Base-by-base conservation (phyloP, 2,888 invertebrate genomes). In the Hedychridium roseum region DNA sequence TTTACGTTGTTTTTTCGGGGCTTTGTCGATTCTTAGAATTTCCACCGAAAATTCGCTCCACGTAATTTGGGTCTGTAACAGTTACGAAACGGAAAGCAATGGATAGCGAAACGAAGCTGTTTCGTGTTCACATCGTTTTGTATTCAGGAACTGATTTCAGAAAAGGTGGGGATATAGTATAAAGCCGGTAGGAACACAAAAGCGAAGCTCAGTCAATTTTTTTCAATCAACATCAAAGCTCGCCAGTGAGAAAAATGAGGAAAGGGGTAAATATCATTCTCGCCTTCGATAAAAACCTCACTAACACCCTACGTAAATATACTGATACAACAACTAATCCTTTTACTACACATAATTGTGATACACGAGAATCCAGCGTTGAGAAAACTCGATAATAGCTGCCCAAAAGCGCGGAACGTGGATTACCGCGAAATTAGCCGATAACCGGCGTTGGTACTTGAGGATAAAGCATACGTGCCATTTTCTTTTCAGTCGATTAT, bases 51-150 rank as follows among this genome's bases (percentile, higher is more conserved):
- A 63, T 55, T 64, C 64, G 5, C 4, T 20, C 31, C 63, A 55
- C 51, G 64, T 55, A 53, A 64, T 60, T 48, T 50, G 55, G 57
- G 53, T 60, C 54, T 50, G 45, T 17, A 11, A 30, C 32, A 21
- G 40, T 64, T 60, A 43, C 60, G 57, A 62, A 62, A 62, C 42
- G 27, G 31, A 34, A 31, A 48, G 54, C 49, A 52, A 42, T 40
- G 39, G 53, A 39, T 45, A 45, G 40, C 28, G 43, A 51, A 64
- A 64, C 53, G 61, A 64, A 59, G 57, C 64, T 57, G 57, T 52
- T 42, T 43, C 45, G 44, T 18, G 32, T 52, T 38, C 26, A 11
- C 3, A 27, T 41, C 31, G 30, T 43, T 66, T 65, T 57, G 61
- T 62, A 64, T 66, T 61, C 65, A 53, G 37, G 7, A 51, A 50